Evolutionary conservation across 2,797 vertebrate species (phyloP).

Genomic region (Gouania willdenowi): DNA sequence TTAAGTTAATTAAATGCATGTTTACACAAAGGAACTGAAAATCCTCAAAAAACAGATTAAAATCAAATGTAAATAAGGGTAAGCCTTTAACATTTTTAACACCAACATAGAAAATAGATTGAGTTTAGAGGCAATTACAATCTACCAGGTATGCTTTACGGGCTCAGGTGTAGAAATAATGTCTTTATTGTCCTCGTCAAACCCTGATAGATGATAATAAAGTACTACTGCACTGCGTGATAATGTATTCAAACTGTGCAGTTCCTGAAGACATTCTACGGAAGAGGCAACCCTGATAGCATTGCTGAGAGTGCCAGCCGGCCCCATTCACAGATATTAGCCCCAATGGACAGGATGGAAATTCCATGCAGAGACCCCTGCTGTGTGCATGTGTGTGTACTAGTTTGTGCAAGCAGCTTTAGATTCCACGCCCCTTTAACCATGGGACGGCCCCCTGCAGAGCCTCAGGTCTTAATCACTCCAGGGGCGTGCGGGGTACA

Average conservation of each 20-base stretch:
- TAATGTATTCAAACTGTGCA: slow-evolving; percentile 33
- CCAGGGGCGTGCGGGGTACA: slow-evolving; percentile 40
- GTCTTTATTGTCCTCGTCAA: slow-evolving; percentile 2
- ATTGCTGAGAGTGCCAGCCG: slow-evolving; percentile 42
- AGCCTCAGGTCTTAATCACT: slow-evolving; percentile 56
- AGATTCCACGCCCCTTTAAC: slow-evolving; percentile 50
- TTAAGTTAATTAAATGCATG: no score
- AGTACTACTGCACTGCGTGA: neutral
- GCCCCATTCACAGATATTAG: slow-evolving; percentile 70
- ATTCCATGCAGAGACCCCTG: slow-evolving; percentile 59
- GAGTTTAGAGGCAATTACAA: no score
- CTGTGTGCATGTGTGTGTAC: slow-evolving; percentile 35
- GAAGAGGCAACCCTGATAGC: slow-evolving; percentile 22
- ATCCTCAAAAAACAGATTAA: no score
- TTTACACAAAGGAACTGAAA: no score
- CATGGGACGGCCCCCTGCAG: slow-evolving; percentile 29
- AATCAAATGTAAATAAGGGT: no score
- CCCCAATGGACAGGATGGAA: slow-evolving; percentile 63
- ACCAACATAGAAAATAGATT: no score
- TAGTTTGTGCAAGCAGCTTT: slow-evolving; percentile 29
- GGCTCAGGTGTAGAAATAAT: slow-evolving; percentile 2
- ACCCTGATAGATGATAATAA: neutral
- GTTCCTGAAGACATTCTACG: slow-evolving; percentile 41
- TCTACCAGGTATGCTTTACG: slow-evolving; percentile 9
- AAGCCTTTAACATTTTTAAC: no score